phyloP scores from a whole-genome alignment of 2,797 vertebrate genomes.

The Lagorchestes hirsutus region DNA sequence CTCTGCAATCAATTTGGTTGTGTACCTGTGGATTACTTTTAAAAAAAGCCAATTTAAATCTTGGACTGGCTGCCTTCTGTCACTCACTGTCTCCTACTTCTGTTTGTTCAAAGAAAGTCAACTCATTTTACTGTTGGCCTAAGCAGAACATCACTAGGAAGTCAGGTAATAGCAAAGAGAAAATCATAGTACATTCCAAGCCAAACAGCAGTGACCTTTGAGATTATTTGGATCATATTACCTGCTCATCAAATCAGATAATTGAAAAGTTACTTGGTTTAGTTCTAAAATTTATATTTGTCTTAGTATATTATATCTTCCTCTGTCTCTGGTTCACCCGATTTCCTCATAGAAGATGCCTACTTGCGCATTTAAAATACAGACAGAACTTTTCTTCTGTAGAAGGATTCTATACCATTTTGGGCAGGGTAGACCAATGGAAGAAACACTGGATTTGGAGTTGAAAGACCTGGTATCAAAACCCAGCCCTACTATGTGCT shows the following conservation, averaged over 20 bases:
- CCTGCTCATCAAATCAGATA: constrained; percentile 8
- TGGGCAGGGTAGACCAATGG: background rate
- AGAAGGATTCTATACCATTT: background rate
- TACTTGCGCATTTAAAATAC: background rate
- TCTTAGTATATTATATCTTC: background rate
- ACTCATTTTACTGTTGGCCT: background rate
- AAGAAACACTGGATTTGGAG: background rate
- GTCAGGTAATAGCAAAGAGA: constrained; percentile 1
- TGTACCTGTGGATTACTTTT: background rate
- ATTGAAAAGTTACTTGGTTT: background rate
- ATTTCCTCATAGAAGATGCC: background rate
- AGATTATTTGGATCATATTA: background rate
- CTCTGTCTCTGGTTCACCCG: background rate
- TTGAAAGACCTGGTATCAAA: background rate
- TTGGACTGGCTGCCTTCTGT: background rate
- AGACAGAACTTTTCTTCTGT: background rate
- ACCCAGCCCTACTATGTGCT: background rate
- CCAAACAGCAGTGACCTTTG: background rate
- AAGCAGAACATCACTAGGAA: background rate
- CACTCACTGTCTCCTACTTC: background rate
- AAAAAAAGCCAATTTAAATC: constrained; percentile 2
- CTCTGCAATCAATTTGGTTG: background rate
- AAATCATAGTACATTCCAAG: background rate
- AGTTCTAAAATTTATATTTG: background rate
- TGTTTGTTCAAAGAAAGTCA: background rate